phyloP scores from a whole-genome alignment of 2,888 invertebrate genomes.

The Carabus problematicus region DNA sequence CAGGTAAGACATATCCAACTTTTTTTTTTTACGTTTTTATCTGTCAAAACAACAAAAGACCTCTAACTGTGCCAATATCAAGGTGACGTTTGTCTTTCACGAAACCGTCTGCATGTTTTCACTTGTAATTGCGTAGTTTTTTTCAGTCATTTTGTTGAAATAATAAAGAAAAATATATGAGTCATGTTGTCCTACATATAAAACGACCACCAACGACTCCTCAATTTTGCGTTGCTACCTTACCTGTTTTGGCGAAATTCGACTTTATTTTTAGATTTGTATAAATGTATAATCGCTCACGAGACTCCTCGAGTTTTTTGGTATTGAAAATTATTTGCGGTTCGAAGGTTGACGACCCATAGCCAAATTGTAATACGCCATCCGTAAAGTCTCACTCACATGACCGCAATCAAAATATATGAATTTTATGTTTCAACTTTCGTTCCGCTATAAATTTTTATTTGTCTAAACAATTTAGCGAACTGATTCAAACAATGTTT shows the following conservation, averaged over 20 bases:
- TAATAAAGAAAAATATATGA: constrained; percentile 5
- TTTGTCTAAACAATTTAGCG: no score
- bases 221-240: constrained; percentile 10
- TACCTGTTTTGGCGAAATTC: constrained; percentile 31
- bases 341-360: constrained; percentile 29
- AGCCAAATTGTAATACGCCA: no score
- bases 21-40: constrained; percentile 19
- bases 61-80: not conserved
- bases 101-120: not conserved
- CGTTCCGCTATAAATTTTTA: no score
- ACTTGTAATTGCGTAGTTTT: not conserved
- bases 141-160: constrained; percentile 6
- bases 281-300: constrained; percentile 34
- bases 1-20: constrained; percentile 23
- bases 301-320: constrained; percentile 16
- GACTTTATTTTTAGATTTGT: constrained; percentile 31
- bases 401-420: no score
- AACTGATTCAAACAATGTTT: no score
- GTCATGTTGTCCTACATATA: constrained; percentile 7
- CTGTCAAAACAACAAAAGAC: constrained; percentile 38
- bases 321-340: constrained; percentile 25
- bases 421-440: no score
- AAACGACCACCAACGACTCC: not conserved
- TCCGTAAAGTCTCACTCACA: no score
- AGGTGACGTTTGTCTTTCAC: not conserved